phyloP scores from a whole-genome alignment of 1,140 invertebrate genomes.

The Liolophura sinensis region DNA sequence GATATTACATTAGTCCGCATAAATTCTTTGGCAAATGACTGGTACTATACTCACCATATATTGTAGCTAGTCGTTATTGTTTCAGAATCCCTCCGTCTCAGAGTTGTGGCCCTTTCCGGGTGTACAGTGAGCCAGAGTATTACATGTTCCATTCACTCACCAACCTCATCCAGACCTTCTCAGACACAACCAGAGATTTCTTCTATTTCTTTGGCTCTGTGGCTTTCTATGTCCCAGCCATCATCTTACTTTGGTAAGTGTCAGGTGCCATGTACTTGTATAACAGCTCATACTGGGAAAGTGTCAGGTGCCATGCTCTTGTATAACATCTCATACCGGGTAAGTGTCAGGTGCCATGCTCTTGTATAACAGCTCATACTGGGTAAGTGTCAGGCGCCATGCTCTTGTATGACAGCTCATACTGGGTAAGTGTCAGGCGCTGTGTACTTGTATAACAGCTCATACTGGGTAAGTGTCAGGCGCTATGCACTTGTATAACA shows the following conservation, averaged over 20 bases:
- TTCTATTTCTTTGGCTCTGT: conserved; percentile 14
- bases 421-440: background rate
- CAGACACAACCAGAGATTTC: conserved; percentile 19
- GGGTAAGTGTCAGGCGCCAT: background rate
- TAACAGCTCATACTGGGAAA: background rate
- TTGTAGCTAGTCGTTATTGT: conserved; percentile 5
- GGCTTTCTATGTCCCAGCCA: conserved; percentile 62
- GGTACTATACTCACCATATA: background rate
- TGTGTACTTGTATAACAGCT: too few species aligned
- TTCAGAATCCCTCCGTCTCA: conserved; percentile 72
- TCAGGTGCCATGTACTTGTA: background rate
- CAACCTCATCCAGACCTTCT: conserved; percentile 62
- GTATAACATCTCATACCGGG: too few species aligned
- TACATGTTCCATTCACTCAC: conserved; percentile 71
- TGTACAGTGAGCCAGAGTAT: conserved; percentile 66
- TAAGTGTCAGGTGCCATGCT: background rate
- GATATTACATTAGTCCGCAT: too few species aligned
- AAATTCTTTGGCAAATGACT: background rate
- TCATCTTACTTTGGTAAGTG: conserved; percentile 49
- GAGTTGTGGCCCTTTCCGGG: conserved; percentile 81
- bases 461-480: too few species aligned
- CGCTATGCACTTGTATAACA: too few species aligned
- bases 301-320: too few species aligned
- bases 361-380: background rate
- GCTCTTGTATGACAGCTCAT: background rate